Percentiles rank a stretch among this genome's conserved stretches.
Conservation (phyloP, 2,113 vertebrate species). For the Calyptomena viridis region DNA sequence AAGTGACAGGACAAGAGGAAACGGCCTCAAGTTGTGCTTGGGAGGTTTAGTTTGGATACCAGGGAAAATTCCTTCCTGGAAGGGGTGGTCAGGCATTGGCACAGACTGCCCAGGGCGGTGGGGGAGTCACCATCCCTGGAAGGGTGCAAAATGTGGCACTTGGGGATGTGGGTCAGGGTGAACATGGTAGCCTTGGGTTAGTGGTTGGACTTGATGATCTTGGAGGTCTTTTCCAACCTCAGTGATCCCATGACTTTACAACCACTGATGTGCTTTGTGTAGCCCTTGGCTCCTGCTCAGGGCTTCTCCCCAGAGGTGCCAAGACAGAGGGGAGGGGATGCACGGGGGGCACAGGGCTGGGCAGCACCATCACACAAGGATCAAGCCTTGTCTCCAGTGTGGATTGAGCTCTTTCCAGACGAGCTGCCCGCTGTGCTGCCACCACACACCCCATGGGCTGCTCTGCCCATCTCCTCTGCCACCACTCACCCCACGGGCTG, state of each 20-base stretch:
- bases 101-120: background rate
- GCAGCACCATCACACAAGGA: rapidly evolving
- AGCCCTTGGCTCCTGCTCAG: background rate
- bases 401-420: rapidly evolving
- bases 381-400: rapidly evolving
- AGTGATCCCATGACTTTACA: background rate
- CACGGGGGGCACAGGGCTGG: background rate
- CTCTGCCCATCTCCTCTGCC: too few relatives aligned
- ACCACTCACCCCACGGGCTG: too few relatives aligned
- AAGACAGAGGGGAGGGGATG: background rate
- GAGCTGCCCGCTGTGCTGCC: background rate
- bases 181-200: background rate
- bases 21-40: background rate
- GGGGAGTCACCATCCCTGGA: background rate
- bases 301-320: background rate
- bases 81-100: background rate
- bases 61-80: background rate
- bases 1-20: background rate
- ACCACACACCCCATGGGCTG: too few relatives aligned
- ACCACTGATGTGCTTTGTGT: background rate
- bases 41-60: background rate
- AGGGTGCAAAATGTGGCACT: background rate
- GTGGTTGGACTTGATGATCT: background rate
- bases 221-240: background rate
- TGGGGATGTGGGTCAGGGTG: background rate